Percentiles rank a stretch among this genome's conserved stretches.
Evolutionary conservation across 1,140 invertebrate genomes (phyloP).

Genomic region (Heliconius nattereri): DNA sequence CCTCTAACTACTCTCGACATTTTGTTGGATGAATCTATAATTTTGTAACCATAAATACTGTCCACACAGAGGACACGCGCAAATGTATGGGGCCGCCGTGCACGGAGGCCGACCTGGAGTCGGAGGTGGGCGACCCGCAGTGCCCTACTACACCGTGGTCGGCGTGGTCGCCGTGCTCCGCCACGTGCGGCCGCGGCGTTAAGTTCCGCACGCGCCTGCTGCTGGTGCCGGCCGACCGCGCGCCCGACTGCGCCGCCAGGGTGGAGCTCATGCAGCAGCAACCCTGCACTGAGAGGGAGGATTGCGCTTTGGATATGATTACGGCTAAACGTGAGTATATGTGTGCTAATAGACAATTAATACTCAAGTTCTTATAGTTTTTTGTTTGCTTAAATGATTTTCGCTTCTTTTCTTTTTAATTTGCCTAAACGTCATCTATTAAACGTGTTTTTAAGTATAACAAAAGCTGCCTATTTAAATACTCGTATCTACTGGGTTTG

Average conservation of each 20-base stretch:
- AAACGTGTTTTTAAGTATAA: too few relatives aligned
- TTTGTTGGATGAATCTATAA: too few relatives aligned
- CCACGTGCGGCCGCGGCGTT: constrained; percentile 83
- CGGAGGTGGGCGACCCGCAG: constrained; percentile 73
- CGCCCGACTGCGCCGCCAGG: constrained; percentile 82
- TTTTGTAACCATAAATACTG: too few relatives aligned
- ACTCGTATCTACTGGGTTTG: too few relatives aligned
- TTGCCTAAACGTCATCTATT: too few relatives aligned
- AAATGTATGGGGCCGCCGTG: constrained; percentile 88
- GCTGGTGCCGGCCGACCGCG: constrained; percentile 82
- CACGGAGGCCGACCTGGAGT: constrained; percentile 62
- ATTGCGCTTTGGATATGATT: constrained; percentile 87
- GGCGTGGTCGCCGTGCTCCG: constrained; percentile 85
- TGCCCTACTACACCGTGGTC: constrained; percentile 84
- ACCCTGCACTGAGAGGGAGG: constrained; percentile 83
- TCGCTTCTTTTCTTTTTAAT: too few relatives aligned
- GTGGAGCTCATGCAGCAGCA: constrained; percentile 85
- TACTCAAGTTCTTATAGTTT: too few relatives aligned
- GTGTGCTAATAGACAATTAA: too few relatives aligned
- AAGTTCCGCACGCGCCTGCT: constrained; percentile 85
- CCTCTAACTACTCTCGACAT: too few relatives aligned
- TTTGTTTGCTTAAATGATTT: too few relatives aligned
- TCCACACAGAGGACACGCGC: constrained; percentile 84
- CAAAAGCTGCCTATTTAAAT: too few relatives aligned
- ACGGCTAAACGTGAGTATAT: constrained; percentile 85